phyloP scores from a whole-genome alignment of 1,140 invertebrate genomes.

The Micrasema longulum region DNA sequence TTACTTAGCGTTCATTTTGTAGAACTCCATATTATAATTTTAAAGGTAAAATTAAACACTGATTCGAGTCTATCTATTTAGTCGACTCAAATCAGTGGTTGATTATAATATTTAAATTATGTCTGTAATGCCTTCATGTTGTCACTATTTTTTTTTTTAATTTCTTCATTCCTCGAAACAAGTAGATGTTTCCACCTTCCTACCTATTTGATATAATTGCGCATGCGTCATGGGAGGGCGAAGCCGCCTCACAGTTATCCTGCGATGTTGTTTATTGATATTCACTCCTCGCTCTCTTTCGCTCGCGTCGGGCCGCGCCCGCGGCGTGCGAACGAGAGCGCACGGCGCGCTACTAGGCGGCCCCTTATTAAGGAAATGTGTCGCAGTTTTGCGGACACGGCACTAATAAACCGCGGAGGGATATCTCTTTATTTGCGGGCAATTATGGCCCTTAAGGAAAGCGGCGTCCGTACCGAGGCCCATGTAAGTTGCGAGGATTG shows the following conservation, averaged over 20 bases:
- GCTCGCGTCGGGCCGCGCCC: neutral
- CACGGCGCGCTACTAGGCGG: slow-evolving; percentile 5
- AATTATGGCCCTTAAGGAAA: slow-evolving; percentile 10
- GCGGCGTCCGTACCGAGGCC: no score
- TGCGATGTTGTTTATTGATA: slow-evolving; percentile 42
- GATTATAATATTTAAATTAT: no score
- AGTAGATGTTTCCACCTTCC: slow-evolving; percentile 4
- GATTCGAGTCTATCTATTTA: no score
- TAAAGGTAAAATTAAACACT: no score
- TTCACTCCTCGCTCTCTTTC: slow-evolving; percentile 24
- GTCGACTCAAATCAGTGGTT: no score
- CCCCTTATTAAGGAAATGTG: slow-evolving; percentile 29
- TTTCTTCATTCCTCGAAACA: neutral
- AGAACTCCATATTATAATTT: no score
- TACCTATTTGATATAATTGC: slow-evolving; percentile 30
- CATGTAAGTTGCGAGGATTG: no score
- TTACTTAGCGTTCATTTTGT: no score
- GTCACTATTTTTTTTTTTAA: no score
- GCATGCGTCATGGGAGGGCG: slow-evolving; percentile 38
- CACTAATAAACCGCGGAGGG: slow-evolving; percentile 26
- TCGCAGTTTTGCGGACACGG: slow-evolving; percentile 27
- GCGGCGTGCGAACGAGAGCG: slow-evolving; percentile 15
- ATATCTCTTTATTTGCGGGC: slow-evolving; percentile 24
- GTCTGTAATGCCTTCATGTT: no score
- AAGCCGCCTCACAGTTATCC: slow-evolving; percentile 18